Percentiles rank a stretch among this genome's conserved stretches.
phyloP scores from a whole-genome alignment of 2,888 invertebrate genomes.

The Thera obeliscata region DNA sequence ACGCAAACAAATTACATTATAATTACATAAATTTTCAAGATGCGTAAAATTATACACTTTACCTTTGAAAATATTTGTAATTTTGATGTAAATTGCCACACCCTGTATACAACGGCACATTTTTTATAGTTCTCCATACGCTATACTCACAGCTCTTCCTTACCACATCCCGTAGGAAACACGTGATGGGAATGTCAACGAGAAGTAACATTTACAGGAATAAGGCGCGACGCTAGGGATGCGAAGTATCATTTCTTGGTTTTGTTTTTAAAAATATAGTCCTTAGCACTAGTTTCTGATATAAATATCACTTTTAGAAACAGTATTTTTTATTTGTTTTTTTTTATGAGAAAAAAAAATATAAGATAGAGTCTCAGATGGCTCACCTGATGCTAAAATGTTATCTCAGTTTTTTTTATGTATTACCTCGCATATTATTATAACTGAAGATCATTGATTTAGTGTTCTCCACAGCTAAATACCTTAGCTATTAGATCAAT shows the following conservation, averaged over 20 bases:
- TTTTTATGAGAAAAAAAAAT: no score
- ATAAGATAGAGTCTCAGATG: no score
- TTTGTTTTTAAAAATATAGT: constrained; percentile 54
- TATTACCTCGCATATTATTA: no score
- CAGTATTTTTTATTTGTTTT: no score
- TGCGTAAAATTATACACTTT: not conserved
- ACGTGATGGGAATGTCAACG: constrained; percentile 71
- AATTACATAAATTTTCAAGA: not conserved
- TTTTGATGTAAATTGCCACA: not conserved
- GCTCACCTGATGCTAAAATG: no score
- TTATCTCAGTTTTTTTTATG: no score
- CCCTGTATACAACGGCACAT: constrained; percentile 3
- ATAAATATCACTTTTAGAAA: not conserved
- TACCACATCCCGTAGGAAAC: constrained; percentile 73
- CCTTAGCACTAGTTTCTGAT: constrained; percentile 2
- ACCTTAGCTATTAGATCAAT: not conserved
- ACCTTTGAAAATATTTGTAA: no score
- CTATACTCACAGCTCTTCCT: constrained; percentile 27
- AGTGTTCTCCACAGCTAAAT: no score
- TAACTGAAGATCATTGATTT: no score
- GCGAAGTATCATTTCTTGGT: constrained; percentile 66
- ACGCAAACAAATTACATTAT: no score
- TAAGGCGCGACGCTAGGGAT: constrained; percentile 62
- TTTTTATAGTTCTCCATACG: constrained; percentile 21
- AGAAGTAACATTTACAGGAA: constrained; percentile 63